A percentile compares a stretch with the other conserved stretches of the same genome.
Evolutionary conservation across 2,888 invertebrate species (phyloP).

Genomic region (Crepidodera aurea): DNA sequence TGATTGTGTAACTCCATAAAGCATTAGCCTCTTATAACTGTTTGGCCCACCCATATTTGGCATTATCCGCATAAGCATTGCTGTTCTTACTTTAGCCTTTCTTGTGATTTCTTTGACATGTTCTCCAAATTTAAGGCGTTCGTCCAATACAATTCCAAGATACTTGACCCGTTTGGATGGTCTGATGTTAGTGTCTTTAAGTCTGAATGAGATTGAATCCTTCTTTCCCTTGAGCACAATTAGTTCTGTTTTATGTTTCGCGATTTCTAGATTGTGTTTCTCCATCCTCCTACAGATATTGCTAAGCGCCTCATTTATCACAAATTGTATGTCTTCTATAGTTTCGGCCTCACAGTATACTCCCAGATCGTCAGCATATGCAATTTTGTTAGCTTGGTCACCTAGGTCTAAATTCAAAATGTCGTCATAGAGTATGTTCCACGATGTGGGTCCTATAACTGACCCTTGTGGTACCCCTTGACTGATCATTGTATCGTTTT

Average conservation of each 20-base stretch:
- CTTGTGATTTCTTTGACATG: neutral
- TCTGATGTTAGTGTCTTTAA: too few species aligned
- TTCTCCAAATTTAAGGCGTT: neutral
- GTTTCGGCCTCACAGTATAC: neutral
- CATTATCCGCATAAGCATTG: neutral
- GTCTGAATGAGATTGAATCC: too few species aligned
- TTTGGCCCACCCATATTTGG: slow-evolving; percentile 13
- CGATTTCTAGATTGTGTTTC: slow-evolving; percentile 1
- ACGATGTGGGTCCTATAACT: neutral
- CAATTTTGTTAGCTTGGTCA: neutral
- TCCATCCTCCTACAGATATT: neutral
- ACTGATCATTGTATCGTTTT: neutral
- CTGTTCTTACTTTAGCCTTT: neutral
- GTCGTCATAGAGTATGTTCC: neutral
- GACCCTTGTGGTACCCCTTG: slow-evolving; percentile 8
- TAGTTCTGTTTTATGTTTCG: neutral
- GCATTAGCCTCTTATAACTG: neutral
- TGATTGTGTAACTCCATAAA: slow-evolving; percentile 6
- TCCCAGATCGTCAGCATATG: neutral
- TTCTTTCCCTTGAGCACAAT: neutral
- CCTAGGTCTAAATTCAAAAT: neutral
- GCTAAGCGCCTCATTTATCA: neutral
- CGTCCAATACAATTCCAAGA: slow-evolving; percentile 14
- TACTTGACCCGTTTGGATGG: slow-evolving; percentile 3
- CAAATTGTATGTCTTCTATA: neutral